Conservation (phyloP, 2,888 invertebrate genomes). For the Cetonia aurata region DNA sequence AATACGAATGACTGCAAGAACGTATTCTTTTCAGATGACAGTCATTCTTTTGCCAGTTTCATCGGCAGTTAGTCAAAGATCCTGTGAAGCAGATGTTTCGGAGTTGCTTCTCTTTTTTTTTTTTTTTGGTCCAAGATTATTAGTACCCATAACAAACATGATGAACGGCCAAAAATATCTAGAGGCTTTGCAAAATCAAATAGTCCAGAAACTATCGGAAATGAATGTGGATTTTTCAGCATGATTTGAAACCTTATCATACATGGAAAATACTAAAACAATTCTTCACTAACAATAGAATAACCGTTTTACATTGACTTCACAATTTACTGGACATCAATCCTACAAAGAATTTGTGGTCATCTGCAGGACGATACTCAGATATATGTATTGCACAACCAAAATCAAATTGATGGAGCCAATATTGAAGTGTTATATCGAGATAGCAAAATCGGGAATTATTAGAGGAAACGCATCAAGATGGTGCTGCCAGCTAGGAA, state of each 20-base stretch:
- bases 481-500: not conserved
- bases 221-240: too few species aligned
- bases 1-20: not conserved
- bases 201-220: not conserved
- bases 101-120: not conserved
- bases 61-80: not conserved
- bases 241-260: too few species aligned
- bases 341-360: not conserved
- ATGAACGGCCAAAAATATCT: slow-evolving; percentile 1
- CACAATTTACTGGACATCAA: not conserved
- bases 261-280: too few species aligned
- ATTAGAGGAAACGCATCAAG: not conserved
- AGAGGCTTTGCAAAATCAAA: not conserved
- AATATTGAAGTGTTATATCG: not conserved
- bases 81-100: too few species aligned
- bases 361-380: not conserved
- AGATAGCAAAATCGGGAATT: not conserved
- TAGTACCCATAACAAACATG: not conserved
- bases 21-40: not conserved
- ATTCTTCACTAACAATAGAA: not conserved
- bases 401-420: not conserved
- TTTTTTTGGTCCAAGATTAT: not conserved
- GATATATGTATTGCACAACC: not conserved
- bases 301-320: not conserved
- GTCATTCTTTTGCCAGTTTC: not conserved